Evolutionary conservation across 2,888 invertebrate species (phyloP), one percentile per base, ranked within the genome.

Genomic region (Ametastegia equiseti): DNA sequence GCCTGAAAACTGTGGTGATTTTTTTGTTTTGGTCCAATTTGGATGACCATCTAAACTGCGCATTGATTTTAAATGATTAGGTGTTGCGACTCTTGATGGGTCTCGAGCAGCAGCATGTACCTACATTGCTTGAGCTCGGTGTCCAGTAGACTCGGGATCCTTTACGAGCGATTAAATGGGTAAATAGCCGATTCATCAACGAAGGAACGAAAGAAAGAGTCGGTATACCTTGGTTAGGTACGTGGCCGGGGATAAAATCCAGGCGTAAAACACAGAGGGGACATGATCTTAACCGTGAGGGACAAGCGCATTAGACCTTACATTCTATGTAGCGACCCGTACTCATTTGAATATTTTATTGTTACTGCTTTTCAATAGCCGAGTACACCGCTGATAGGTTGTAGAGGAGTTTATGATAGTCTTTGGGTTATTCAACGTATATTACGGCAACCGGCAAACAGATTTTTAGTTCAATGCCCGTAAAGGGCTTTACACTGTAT

Each of bases 121-220:
- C n/a, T 60, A 60, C 30, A 6, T 42, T 9, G 42, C 42, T 9
- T 47, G n/a, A 47, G 45, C 11, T 83, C n/a, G n/a, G n/a, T 83
- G 84, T 86, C 86, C 86, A 86, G 85, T 86, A 83, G 81, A 78
- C n/a, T n/a, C 83, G 73, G 83, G 80, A 45, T 13, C 84, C 83
- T 88, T 88, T 86, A 88, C 88, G 88, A 89, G 86, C 88, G 88
- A 89, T 89, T 88, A 88, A 87, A 87, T 83, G 83, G 86, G 83
- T 86, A 87, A 87, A 86, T 86, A 87, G 86, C 83, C 84, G 85
- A 88, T 86, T 86, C 85, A 84, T 87, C 84, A 85, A 84, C 69
- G 82, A 9, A 27, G 80, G 15, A 60, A 73, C 80, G 71, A 9
- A 42, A 60, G 30, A 13, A 30, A 60, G 60, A 30, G 60, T 15